Conservation (phyloP, 2,113 vertebrate genomes). For the Lycaon pictus region DNA sequence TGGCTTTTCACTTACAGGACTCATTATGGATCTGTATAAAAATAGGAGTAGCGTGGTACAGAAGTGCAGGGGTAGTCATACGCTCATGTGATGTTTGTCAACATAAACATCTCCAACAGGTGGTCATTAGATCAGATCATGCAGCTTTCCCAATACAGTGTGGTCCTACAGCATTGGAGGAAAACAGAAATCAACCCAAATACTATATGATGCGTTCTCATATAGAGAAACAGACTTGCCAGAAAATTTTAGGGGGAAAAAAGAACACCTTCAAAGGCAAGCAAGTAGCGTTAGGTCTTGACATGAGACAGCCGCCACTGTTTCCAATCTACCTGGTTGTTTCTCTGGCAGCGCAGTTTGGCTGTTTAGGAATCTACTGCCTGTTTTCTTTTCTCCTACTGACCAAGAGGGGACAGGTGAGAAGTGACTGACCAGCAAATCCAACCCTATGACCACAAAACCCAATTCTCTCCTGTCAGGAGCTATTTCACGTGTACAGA, state of each 20-base stretch:
- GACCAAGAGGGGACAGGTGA: neutral
- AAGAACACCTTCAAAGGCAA: neutral
- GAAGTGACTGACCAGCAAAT: neutral
- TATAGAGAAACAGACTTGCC: neutral
- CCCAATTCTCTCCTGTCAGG: neutral
- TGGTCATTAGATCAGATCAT: neutral
- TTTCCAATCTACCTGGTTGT: neutral
- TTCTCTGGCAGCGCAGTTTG: neutral
- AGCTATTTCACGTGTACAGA: neutral
- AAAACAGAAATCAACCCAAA: neutral
- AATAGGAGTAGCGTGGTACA: neutral
- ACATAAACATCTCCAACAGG: neutral
- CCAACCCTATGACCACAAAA: neutral
- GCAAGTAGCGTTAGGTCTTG: neutral
- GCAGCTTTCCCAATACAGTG: neutral
- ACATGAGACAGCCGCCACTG: neutral
- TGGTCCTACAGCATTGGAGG: rapidly evolving
- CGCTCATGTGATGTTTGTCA: rapidly evolving
- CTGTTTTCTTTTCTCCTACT: constrained; percentile 10
- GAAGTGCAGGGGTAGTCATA: neutral
- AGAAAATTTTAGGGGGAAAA: neutral
- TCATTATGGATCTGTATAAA: neutral
- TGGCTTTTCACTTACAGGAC: neutral
- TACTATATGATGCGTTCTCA: neutral
- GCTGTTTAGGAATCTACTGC: neutral